phyloP scores from a whole-genome alignment of 2,113 vertebrate genomes.

The Notiomystis cincta region DNA sequence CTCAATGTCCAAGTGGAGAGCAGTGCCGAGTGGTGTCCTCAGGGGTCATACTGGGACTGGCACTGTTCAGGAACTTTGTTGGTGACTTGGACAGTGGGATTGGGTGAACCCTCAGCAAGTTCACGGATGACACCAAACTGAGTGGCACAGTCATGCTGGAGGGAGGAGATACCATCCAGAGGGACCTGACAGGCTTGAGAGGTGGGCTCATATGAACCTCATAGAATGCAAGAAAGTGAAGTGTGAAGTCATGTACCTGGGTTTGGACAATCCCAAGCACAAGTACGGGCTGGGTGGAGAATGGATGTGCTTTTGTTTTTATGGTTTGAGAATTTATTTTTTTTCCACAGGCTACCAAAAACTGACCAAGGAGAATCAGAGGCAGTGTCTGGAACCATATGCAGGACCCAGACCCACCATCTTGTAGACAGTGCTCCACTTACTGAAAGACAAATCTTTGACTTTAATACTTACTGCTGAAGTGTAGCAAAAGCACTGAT shows the following conservation, averaged over 20 bases:
- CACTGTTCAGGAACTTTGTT: rapidly evolving
- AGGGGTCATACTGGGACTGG: not conserved
- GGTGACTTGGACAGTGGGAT: rapidly evolving
- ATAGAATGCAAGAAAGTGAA: not conserved
- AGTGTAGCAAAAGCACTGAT: not conserved
- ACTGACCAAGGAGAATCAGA: not conserved
- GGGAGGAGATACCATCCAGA: not conserved
- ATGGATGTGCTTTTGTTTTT: not conserved
- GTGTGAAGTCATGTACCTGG: rapidly evolving
- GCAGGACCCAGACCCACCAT: rapidly evolving
- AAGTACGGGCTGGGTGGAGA: not conserved
- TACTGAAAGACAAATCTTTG: not conserved
- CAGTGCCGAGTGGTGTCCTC: not conserved
- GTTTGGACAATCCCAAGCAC: not conserved
- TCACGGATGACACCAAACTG: rapidly evolving
- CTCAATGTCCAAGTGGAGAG: not conserved
- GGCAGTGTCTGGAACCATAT: not conserved
- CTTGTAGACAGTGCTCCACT: not conserved
- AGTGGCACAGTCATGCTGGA: rapidly evolving
- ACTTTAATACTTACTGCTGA: not conserved
- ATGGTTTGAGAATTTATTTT: not conserved
- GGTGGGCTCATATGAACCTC: not conserved
- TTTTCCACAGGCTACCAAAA: not conserved
- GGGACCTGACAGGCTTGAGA: not conserved
- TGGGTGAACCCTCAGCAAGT: rapidly evolving